Base-by-base conservation (phyloP, 2,888 invertebrate species). In the Hemaris fuciformis region DNA sequence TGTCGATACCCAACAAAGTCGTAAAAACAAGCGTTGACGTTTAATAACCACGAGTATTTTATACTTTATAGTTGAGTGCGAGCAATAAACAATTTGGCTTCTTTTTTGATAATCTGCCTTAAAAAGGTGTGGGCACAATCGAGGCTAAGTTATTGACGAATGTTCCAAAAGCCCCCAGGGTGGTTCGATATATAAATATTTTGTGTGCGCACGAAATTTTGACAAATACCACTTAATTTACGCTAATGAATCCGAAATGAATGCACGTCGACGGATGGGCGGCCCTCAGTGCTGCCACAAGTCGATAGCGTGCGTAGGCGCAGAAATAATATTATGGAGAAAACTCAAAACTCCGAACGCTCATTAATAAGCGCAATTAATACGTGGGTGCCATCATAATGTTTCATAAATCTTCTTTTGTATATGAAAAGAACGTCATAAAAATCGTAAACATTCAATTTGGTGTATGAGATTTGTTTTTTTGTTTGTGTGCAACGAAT, bases 201-300 rank as follows among this genome's bases (percentile, higher is more conserved):
- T 89, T 84, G 85, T 84, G 79, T 83, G 75, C 80, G 69, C 80
- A 81, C 80, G 80, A 85, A 84, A 80, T 85, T 89, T 88, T 89
- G 90, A 91, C 89, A 90, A 90, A 91, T 91, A 91, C 88, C 84
- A 88, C 89, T 91, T 91, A 90, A 91, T 91, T 90, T 89, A 87
- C 85, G 85, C 87, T 90, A 91, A 91, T 90, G 88, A 91, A 87
- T 84, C 80, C 84, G 67, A 84, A 89, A 88, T 88, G 81, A 87
- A 88, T 89, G 88, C 85, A 81, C 77, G 81, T 81, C 82, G 80
- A 83, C 79, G 80, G 83, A 88, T 84, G 84, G 81, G 64, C 69
- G 71, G 68, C 57, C 61, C 66, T 65, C 83, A 87, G 87, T 81
- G 86, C 60, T 80, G 85, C 66, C 66, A 59, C 60, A 53, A 27